Evolutionary conservation across 2,888 invertebrate species (phyloP), one percentile per base, ranked within the genome.

Genomic region (Drosophila suboccidentalis): DNA sequence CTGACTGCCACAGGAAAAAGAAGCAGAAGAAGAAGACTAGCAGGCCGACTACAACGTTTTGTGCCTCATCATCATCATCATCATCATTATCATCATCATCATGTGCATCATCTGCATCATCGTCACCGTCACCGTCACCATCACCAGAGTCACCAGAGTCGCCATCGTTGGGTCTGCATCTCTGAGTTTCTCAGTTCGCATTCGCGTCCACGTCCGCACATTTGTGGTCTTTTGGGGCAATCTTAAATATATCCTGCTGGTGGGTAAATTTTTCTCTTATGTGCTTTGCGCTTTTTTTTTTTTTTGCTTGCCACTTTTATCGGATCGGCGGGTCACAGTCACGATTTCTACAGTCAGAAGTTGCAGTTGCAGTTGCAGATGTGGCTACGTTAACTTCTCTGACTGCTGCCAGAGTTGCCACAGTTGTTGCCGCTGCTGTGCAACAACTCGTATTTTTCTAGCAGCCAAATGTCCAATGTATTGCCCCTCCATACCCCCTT

Each of bases 211-310:
- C 46, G 49, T 75, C 75, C 74, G 66, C 84, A 73, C 87, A 78
- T 82, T 83, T 81, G 80, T 74, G 81, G 78, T 85, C 82, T 82
- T 90, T 83, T 90, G 84, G 90, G 87, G 83, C 89, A 76, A 90
- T 89, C 91, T 91, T 85, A 90, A 91, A 91, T 91, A 58, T 64
- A 91, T 91, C 91, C 91, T 91, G 91, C 91, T 91, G 91, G 91
- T 91, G 91, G 91, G 90, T 90, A 91, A 81, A 87, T 83, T 85
- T 87, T 87, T 87, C 73, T 72, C 80, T 72, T 71, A 75, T 87
- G 66, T 71, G 76, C 76, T 86, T 62, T 70, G 29, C 29, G 29
- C 8, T 69, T 73, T 80, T 83, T 77, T 80, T 29, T 82, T 90
- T 90, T 91, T 38, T 36, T 34, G 66, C 60, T 74, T 74, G 83